These are phyloP conservation scores for Kryptopterus vitreolus DNA, from an alignment of 2,797 vertebrate species.

Conservation along the genomic window DNA sequence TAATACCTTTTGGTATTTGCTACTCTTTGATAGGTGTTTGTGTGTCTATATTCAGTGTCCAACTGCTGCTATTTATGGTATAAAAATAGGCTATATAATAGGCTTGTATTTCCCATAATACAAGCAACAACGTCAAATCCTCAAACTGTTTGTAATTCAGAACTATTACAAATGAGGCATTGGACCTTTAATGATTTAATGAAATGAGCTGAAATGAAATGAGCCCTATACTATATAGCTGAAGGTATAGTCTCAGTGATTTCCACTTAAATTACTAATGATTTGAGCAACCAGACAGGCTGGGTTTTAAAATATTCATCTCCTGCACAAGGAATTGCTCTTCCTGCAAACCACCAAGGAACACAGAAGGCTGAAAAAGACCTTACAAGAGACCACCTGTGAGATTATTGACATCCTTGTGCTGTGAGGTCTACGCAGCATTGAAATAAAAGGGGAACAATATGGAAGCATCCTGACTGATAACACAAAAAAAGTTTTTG, in stretches of 20 bases:
- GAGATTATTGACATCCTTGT: neutral
- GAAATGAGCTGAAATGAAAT: neutral
- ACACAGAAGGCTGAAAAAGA: neutral
- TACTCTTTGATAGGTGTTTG: neutral
- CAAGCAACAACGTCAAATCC: slow-evolving; percentile 1
- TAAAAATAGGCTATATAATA: neutral
- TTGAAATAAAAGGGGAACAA: neutral
- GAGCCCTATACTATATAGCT: slow-evolving; percentile 3
- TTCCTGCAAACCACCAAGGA: neutral
- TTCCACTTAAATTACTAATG: slow-evolving; percentile 9
- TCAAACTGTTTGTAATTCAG: neutral
- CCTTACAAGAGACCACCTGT: neutral
- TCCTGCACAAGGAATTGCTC: neutral
- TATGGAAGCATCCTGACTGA: slow-evolving; percentile 6
- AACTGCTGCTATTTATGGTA: neutral
- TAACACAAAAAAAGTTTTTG: neutral
- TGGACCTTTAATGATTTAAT: neutral
- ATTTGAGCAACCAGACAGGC: neutral
- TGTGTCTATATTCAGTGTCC: too few relatives aligned
- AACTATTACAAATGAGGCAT: neutral
- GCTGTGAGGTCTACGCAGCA: neutral
- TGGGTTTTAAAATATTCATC: neutral
- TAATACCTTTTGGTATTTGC: neutral
- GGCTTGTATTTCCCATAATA: neutral
- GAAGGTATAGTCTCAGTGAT: neutral